These are phyloP conservation scores for Zophobas morio DNA, from an alignment of 1,140 invertebrate genomes.

Conservation along the genomic window DNA sequence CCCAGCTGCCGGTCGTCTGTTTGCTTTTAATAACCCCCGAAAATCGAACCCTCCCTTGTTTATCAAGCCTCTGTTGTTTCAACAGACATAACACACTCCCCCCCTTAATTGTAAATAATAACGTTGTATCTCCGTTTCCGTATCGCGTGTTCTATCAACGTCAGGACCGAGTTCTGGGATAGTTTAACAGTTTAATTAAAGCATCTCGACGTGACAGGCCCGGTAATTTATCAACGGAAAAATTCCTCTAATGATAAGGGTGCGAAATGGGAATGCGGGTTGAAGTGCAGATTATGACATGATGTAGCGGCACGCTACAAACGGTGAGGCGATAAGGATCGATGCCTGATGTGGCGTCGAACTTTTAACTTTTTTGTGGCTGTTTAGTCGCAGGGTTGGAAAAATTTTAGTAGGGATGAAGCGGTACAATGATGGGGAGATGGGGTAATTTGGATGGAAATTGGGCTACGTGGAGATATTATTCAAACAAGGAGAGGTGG, in stretches of 20 bases:
- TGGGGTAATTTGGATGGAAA: background rate
- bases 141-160: conserved; percentile 4
- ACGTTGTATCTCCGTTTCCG: conserved; percentile 15
- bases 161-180: background rate
- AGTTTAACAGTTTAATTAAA: conserved; percentile 42
- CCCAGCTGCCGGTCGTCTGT: conserved; percentile 1
- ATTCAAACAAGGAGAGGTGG: background rate
- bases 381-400: no score
- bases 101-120: conserved; percentile 15
- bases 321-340: conserved; percentile 3
- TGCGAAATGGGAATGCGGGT: conserved; percentile 11
- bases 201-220: conserved; percentile 23
- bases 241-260: conserved; percentile 31
- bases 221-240: conserved; percentile 36
- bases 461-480: conserved; percentile 15
- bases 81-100: background rate
- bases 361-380: background rate
- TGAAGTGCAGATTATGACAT: conserved; percentile 36
- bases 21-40: conserved; percentile 20
- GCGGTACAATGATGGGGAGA: background rate
- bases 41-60: conserved; percentile 1
- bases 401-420: no score
- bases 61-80: background rate
- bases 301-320: conserved; percentile 22
- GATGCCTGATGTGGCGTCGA: background rate